Conservation (phyloP, 2,888 invertebrate genomes). For the Automeris io region DNA sequence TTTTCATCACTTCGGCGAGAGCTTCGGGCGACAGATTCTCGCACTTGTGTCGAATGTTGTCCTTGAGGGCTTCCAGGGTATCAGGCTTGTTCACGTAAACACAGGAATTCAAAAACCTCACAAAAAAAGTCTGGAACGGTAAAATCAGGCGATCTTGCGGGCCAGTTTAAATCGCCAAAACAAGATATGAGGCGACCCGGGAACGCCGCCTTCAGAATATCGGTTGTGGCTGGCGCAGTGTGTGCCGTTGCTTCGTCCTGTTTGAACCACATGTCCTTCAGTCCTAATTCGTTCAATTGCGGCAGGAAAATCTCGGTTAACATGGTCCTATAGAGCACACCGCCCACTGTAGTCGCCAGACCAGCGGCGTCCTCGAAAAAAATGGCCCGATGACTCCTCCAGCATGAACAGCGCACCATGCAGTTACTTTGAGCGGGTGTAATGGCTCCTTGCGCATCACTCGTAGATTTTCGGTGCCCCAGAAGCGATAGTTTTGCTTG, state of each 20-base stretch:
- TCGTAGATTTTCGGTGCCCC: conserved; percentile 15
- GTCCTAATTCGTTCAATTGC: background rate
- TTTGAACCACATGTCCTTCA: conserved; percentile 8
- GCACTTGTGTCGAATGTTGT: conserved; percentile 15
- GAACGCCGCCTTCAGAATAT: conserved; percentile 10
- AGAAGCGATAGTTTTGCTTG: conserved; percentile 13
- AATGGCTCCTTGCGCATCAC: conserved; percentile 2
- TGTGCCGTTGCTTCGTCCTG: conserved; percentile 13
- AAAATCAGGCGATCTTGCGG: conserved; percentile 12
- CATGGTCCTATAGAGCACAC: conserved; percentile 7
- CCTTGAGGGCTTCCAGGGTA: conserved; percentile 12
- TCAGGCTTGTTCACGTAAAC: conserved; percentile 1
- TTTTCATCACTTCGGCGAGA: conserved; percentile 15
- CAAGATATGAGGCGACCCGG: background rate
- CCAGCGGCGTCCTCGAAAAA: too few relatives aligned
- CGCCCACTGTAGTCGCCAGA: conserved; percentile 3
- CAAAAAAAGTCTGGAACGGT: conserved; percentile 12
- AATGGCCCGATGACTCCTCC: background rate
- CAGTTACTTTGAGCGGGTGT: conserved; percentile 8
- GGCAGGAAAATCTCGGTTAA: conserved; percentile 4
- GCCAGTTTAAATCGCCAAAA: conserved; percentile 12
- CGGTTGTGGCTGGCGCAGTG: conserved; percentile 12
- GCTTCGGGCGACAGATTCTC: conserved; percentile 19
- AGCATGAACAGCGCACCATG: conserved; percentile 8
- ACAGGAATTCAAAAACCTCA: conserved; percentile 10